These are phyloP conservation scores for Hoplias malabaricus DNA, from an alignment of 2,113 vertebrate genomes.

Conservation along the genomic window DNA sequence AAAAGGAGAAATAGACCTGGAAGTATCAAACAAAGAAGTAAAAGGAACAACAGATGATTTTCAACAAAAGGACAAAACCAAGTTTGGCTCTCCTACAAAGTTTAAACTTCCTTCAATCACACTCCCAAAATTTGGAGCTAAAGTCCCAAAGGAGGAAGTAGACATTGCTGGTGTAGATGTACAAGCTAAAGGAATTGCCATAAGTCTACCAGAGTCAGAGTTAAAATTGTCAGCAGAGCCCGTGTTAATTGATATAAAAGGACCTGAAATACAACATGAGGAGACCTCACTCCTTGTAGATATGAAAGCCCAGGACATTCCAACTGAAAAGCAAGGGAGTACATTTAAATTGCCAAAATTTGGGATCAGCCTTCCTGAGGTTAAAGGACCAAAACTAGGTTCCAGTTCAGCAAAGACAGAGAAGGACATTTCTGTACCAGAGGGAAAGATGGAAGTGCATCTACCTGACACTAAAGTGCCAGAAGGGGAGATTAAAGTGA, in stretches of 20 bases:
- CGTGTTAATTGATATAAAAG: background rate
- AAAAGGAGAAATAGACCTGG: background rate
- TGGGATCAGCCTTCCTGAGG: conserved; percentile 40
- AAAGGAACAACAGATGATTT: conserved; percentile 34
- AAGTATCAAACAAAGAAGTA: background rate
- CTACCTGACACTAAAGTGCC: background rate
- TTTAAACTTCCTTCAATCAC: conserved; percentile 50
- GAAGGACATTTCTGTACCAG: conserved; percentile 24
- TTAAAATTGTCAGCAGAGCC: conserved; percentile 24
- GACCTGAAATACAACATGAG: conserved; percentile 24
- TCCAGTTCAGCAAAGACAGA: conserved; percentile 9
- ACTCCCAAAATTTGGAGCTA: conserved; percentile 40
- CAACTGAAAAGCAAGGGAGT: conserved; percentile 29
- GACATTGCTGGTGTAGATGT: conserved; percentile 31
- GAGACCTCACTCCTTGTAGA: background rate
- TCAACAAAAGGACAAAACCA: conserved; percentile 30
- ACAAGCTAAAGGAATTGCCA: conserved; percentile 5
- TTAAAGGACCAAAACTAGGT: conserved; percentile 43
- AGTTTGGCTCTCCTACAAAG: conserved; percentile 29
- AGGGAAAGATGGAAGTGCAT: conserved; percentile 1
- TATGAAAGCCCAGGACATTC: conserved; percentile 15
- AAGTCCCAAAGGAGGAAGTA: conserved; percentile 14
- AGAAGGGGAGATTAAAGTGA: background rate
- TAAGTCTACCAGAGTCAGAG: conserved; percentile 9
- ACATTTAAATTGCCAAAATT: conserved; percentile 48